phyloP scores from a whole-genome alignment of 2,797 vertebrate species.

The Apogon hyalosoma region DNA sequence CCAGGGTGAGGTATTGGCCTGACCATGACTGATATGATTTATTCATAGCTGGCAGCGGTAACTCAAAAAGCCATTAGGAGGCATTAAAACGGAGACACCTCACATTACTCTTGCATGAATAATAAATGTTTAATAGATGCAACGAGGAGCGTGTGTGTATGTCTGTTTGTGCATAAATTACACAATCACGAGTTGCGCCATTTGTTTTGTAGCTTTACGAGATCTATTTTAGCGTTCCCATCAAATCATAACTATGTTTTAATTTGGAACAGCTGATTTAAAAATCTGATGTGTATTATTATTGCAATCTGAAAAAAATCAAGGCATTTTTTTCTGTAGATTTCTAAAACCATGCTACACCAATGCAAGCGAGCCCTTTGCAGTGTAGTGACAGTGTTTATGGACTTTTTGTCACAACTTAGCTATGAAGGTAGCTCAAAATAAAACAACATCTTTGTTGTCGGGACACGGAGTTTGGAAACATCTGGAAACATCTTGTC shows the following conservation, averaged over 20 bases:
- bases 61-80: slow-evolving; percentile 82
- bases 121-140: slow-evolving; percentile 75
- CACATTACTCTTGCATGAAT: slow-evolving; percentile 80
- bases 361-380: too few relatives aligned
- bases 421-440: too few relatives aligned
- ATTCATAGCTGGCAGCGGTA: slow-evolving; percentile 77
- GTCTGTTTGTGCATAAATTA: slow-evolving; percentile 24
- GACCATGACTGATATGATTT: slow-evolving; percentile 76
- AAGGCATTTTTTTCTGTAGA: neutral
- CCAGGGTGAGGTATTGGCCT: slow-evolving; percentile 53
- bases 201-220: slow-evolving; percentile 5
- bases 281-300: neutral
- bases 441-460: too few relatives aligned
- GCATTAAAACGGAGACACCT: slow-evolving; percentile 82
- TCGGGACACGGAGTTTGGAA: too few relatives aligned
- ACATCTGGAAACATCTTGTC: too few relatives aligned
- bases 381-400: too few relatives aligned
- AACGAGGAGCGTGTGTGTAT: slow-evolving; percentile 29
- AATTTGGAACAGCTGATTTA: neutral
- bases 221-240: neutral
- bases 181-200: neutral
- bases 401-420: too few relatives aligned
- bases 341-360: too few relatives aligned
- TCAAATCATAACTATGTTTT: neutral
- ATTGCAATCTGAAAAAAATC: neutral